Evolutionary conservation across 2,888 invertebrate genomes (phyloP), one percentile per base, ranked within the genome.

Genomic region (Trichopria drosophilae): DNA sequence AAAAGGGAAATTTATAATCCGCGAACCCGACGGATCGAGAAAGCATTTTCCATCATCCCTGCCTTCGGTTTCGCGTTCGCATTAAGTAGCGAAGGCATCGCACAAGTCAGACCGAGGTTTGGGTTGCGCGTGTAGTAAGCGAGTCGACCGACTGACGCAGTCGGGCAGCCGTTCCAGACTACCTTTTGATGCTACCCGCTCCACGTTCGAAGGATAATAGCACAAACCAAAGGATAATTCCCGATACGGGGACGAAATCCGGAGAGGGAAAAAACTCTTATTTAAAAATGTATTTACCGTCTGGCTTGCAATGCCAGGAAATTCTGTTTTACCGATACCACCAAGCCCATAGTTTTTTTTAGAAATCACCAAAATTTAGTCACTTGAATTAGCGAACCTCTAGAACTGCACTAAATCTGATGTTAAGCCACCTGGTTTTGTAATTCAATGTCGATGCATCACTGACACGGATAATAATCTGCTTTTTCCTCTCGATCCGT

Each of bases 231-330:
- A 73, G 71, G 73, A 73, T 73, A 73, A 73, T 73, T 73, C 73
- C 63, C 72, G 70, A 73, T 73, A 72, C 71, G 69, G 64, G 71
- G 66, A 71, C 70, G 65, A 68, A 71, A 71, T 69, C 68, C 68
- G 62, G 65, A 62, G 63, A 64, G 60, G 62, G 63, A 69, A 69
- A 71, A 71, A 70, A 69, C 71, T 72, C 71, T 73, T 73, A 73
- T 73, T 74, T 73, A 72, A 73, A 74, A 73, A 74, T 74, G 68
- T 73, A 74, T 73, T 72, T 72, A 69, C 69, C 67, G 29, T 51
- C 46, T 51, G 42, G 45, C 44, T 34, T 24, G 26, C 47, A 64
- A 63, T n/a, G n/a, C n/a, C n/a, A n/a, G n/a, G 43, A 52, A 49
- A 53, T 37, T 49, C 47, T 13, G 31, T 42, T 41, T 19, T 51